Evolutionary conservation across 2,113 vertebrate species (phyloP).

Genomic region (Psittacula cyanocephala): DNA sequence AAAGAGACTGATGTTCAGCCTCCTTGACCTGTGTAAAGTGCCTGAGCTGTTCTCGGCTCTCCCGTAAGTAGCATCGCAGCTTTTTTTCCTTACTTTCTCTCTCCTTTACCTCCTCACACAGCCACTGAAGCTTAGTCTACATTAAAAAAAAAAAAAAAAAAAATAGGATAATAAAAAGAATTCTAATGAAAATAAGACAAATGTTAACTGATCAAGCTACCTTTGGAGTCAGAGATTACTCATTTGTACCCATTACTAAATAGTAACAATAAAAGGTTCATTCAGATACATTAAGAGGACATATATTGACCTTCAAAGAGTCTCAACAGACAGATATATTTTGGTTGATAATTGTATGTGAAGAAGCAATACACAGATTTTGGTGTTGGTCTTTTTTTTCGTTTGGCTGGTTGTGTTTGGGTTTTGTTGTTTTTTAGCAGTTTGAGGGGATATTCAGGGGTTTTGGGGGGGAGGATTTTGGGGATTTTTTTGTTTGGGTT

Average conservation of each 20-base stretch:
- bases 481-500: too few relatives aligned
- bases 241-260: background rate
- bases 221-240: background rate
- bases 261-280: background rate
- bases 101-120: slow-evolving; percentile 89
- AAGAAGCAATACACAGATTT: background rate
- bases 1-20: slow-evolving; percentile 78
- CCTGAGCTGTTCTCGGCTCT: slow-evolving; percentile 83
- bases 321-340: background rate
- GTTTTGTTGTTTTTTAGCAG: background rate
- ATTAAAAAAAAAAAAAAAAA: background rate
- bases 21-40: slow-evolving; percentile 78
- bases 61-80: slow-evolving; percentile 74
- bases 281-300: background rate
- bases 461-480: background rate
- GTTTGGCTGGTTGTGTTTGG: background rate
- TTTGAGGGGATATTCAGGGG: background rate
- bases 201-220: background rate
- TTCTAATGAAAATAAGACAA: background rate
- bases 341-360: background rate
- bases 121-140: slow-evolving; percentile 86
- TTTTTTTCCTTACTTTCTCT: slow-evolving; percentile 78
- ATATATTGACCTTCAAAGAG: background rate
- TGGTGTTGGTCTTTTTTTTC: background rate
- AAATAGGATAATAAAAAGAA: background rate